Conservation (phyloP, 2,113 vertebrate species). For the Tragulus kanchil region DNA sequence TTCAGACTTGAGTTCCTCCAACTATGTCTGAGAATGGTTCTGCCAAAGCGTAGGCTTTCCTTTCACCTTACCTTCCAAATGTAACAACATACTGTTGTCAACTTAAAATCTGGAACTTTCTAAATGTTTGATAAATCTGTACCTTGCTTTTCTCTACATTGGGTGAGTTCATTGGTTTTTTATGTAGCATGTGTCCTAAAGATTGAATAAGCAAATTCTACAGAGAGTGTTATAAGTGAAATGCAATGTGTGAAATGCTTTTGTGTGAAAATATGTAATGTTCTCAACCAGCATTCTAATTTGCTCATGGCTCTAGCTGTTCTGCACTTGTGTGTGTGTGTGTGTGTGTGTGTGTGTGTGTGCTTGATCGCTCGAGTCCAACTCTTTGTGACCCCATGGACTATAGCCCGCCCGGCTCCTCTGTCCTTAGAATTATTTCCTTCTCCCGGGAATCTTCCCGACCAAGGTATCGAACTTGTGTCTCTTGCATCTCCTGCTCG, state of each 20-base stretch:
- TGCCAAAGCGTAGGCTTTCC: neutral
- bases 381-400: neutral
- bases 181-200: neutral
- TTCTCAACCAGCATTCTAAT: neutral
- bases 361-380: neutral
- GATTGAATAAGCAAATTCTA: neutral
- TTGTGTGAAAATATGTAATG: neutral
- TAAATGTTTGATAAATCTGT: neutral
- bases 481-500: neutral
- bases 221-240: neutral
- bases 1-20: neutral
- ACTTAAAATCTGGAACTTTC: neutral
- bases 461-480: neutral
- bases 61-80: neutral
- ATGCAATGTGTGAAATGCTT: neutral
- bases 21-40: neutral
- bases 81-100: neutral
- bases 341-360: neutral
- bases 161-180: neutral
- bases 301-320: neutral
- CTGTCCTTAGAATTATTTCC: neutral
- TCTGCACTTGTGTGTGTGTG: neutral
- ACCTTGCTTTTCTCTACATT: neutral
- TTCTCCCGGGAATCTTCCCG: neutral
- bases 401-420: neutral